A percentile compares a stretch with the other conserved stretches of the same genome.
phyloP scores from a whole-genome alignment of 2,888 invertebrate species.

The Lobophora halterata region DNA sequence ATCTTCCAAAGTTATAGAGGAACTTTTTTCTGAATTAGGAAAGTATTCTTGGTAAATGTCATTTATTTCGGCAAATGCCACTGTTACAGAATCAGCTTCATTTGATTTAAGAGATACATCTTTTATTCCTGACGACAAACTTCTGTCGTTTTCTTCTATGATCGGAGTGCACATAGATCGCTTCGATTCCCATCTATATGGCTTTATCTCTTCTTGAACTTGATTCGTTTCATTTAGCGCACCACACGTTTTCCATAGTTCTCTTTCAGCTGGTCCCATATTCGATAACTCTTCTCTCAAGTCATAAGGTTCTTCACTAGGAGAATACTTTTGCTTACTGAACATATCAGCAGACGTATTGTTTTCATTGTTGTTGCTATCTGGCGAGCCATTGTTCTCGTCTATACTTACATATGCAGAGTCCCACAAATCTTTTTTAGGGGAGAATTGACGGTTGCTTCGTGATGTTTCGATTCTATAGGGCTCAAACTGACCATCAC shows the following conservation, averaged over 20 bases:
- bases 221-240: constrained; percentile 47
- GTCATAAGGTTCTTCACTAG: constrained; percentile 39
- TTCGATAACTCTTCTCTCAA: constrained; percentile 47
- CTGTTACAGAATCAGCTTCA: constrained; percentile 62
- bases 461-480: constrained; percentile 38
- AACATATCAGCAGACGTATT: constrained; percentile 41
- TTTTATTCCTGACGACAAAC: constrained; percentile 51
- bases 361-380: constrained; percentile 64
- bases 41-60: constrained; percentile 64
- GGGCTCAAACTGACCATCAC: constrained; percentile 40
- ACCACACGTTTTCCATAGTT: constrained; percentile 64
- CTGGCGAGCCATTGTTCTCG: constrained; percentile 68
- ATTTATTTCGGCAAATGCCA: constrained; percentile 73
- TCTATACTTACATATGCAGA: constrained; percentile 79
- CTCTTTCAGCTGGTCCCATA: constrained; percentile 73
- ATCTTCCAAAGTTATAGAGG: constrained; percentile 40
- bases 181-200: constrained; percentile 52
- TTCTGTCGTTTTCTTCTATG: constrained; percentile 68
- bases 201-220: constrained; percentile 46
- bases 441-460: constrained; percentile 45
- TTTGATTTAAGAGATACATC: constrained; percentile 43
- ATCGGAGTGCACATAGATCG: constrained; percentile 66
- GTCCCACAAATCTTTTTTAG: constrained; percentile 73
- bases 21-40: constrained; percentile 52
- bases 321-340: constrained; percentile 49